phyloP scores from a whole-genome alignment of 2,888 invertebrate species.

The Cataglyphis livida region DNA sequence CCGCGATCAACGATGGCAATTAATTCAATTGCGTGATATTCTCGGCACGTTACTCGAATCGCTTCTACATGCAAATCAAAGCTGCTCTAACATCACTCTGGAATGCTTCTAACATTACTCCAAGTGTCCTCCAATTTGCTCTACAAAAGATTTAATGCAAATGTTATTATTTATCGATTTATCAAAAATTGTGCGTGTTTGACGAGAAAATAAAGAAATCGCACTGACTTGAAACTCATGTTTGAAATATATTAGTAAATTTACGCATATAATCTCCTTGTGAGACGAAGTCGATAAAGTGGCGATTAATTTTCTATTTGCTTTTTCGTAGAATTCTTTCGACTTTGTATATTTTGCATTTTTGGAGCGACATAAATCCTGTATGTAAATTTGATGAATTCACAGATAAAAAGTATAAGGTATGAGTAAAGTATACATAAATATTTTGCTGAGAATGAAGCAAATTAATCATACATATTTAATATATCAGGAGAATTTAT shows the following conservation, averaged over 20 bases:
- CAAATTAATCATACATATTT: neutral
- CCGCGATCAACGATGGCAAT: constrained; percentile 21
- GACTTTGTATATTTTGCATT: neutral
- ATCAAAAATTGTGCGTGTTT: neutral
- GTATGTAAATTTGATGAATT: constrained; percentile 5
- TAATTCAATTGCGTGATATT: constrained; percentile 36
- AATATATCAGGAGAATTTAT: neutral
- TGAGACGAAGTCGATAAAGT: neutral
- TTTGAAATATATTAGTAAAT: constrained; percentile 11
- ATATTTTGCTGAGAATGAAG: neutral
- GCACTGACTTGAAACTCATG: neutral
- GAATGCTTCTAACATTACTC: constrained; percentile 1
- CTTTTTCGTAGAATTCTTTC: neutral
- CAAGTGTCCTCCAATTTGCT: neutral
- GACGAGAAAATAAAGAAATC: neutral
- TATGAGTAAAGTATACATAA: neutral
- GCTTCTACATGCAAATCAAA: constrained; percentile 24
- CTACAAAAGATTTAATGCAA: neutral
- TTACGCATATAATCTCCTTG: neutral
- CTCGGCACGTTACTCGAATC: constrained; percentile 21
- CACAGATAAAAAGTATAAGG: neutral
- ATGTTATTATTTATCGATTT: constrained; percentile 12
- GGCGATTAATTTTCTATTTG: neutral
- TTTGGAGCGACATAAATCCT: neutral
- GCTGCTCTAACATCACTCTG: neutral